Conservation (phyloP, 2,888 invertebrate species). For the Acrobasis suavella region DNA sequence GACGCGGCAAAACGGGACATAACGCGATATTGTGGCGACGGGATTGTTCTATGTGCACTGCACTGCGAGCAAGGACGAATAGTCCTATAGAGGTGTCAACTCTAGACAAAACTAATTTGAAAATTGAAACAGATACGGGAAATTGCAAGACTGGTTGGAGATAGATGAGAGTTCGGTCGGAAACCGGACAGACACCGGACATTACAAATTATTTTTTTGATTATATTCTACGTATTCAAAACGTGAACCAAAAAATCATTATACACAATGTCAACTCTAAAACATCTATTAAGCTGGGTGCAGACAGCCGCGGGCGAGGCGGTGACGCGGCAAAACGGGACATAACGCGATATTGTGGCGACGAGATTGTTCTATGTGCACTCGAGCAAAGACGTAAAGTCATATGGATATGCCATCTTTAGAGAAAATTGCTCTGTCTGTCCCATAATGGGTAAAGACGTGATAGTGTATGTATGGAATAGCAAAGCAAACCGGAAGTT, state of each 20-base stretch:
- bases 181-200: too few relatives aligned
- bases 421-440: too few relatives aligned
- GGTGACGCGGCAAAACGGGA: constrained; percentile 66
- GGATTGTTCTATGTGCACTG: constrained; percentile 60
- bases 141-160: too few relatives aligned
- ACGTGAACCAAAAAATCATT: neutral
- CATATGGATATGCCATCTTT: too few relatives aligned
- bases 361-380: constrained; percentile 60
- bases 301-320: constrained; percentile 40
- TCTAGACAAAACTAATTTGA: neutral
- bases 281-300: constrained; percentile 24
- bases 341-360: constrained; percentile 72
- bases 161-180: too few relatives aligned
- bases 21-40: constrained; percentile 68
- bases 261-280: constrained; percentile 4
- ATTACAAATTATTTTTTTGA: too few relatives aligned
- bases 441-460: too few relatives aligned
- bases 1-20: constrained; percentile 70
- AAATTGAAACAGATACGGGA: too few relatives aligned
- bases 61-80: neutral
- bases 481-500: too few relatives aligned
- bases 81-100: neutral
- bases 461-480: too few relatives aligned
- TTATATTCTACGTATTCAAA: too few relatives aligned
- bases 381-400: neutral